Evolutionary conservation across 2,113 vertebrate species (phyloP), one percentile per base, ranked within the genome.

Genomic region (Cololabis saira): DNA sequence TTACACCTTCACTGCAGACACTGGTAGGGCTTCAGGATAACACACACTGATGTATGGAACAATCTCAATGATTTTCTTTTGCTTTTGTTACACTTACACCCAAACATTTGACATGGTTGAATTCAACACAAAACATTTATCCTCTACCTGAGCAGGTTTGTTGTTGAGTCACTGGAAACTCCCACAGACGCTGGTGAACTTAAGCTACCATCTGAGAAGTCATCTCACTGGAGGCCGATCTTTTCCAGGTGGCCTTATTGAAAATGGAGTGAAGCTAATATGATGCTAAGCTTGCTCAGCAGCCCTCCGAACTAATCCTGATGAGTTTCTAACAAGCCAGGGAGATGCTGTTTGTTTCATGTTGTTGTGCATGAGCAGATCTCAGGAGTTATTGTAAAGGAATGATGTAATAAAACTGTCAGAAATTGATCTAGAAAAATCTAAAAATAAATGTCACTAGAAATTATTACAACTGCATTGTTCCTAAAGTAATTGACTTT

Each of bases 1-100:
- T 41, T 99, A 98, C 40, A 73, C 96, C 0, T 99, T 98, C 86
- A 95, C 92, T 41, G 80, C 92, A 37, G 96, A 98, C 81, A 90
- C 92, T 12, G 94, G 98, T 99, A 94, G 87, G 93, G 12, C 13
- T 2, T 11, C 57, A 43, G 4, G 21, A 24, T 9, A 12, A 42
- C 57, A 37, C 50, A 22, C 52, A 44, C 6, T 24, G 2, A 4
- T 22, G 7, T 16, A 0, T 15, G 12, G 16, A 37, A 54, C 16
- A 54, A 18, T 2, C n/a, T 12, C 12, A 16, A 1, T 54, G 27
- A 13, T 37, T 21, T 47, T 9, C 17, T 37, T 9, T 17, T 44
- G 8, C 43, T 43, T 7, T 9, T 18, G 55, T 50, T 4, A 12
- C 42, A 51, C 47, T 49, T 18, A 7, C 13, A 22, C 44, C 17